Conservation (phyloP, 2,888 invertebrate genomes). For the Tineola bisselliella region DNA sequence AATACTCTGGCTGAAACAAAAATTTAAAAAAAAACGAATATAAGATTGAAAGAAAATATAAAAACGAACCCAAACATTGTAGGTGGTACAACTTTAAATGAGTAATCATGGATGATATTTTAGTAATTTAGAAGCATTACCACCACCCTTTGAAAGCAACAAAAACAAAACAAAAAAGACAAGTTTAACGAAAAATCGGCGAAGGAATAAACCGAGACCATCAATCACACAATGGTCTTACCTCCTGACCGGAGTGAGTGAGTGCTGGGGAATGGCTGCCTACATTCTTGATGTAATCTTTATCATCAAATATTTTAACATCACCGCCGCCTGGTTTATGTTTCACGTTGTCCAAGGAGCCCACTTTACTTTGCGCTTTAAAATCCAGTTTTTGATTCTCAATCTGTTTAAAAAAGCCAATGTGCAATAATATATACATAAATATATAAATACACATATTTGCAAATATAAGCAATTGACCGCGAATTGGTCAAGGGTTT, state of each 20-base stretch:
- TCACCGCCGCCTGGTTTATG: slow-evolving; percentile 94
- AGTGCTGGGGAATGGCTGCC: slow-evolving; percentile 52
- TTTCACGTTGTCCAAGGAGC: slow-evolving; percentile 89
- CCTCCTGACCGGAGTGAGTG: slow-evolving; percentile 58
- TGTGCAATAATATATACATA: slow-evolving; percentile 35
- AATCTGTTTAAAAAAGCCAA: slow-evolving; percentile 72
- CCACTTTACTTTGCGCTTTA: slow-evolving; percentile 92
- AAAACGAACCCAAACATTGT: neutral
- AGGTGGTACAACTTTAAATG: neutral
- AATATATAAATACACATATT: slow-evolving; percentile 18
- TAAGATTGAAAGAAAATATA: slow-evolving; percentile 1
- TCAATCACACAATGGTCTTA: slow-evolving; percentile 30
- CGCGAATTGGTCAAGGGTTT: neutral
- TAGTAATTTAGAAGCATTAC: neutral
- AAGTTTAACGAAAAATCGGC: slow-evolving; percentile 17
- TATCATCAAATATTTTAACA: slow-evolving; percentile 93
- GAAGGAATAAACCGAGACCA: slow-evolving; percentile 17
- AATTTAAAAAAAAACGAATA: slow-evolving; percentile 23
- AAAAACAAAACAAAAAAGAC: slow-evolving; percentile 22
- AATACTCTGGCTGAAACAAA: slow-evolving; percentile 64
- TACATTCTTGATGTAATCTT: slow-evolving; percentile 87
- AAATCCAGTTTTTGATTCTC: slow-evolving; percentile 91
- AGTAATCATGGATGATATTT: neutral
- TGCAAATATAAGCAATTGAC: neutral
- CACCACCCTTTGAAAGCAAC: slow-evolving; percentile 10